Evolutionary conservation across 2,888 invertebrate species (phyloP), one percentile per base, ranked within the genome.

Genomic region (Chromoteleia sp.): DNA sequence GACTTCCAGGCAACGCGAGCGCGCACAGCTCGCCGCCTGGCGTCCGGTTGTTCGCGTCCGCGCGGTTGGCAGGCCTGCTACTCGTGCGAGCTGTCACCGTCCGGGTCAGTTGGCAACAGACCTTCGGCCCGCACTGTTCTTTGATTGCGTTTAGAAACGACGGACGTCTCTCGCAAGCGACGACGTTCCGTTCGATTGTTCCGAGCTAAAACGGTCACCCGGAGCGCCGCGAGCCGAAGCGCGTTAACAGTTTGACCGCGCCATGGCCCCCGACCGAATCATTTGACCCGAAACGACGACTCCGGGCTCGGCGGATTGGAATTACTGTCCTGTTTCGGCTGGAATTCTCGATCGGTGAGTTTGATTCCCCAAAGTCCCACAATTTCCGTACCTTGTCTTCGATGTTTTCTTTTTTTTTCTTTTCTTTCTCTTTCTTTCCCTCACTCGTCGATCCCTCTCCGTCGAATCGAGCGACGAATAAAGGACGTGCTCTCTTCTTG

Each of bases 81-180:
- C 84, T 87, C 82, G 87, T 86, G 89, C 88, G 88, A 89, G 84
- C 85, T 85, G 82, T 79, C 25, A 80, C 73, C 71, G 80, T 77
- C 86, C 85, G 84, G 88, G 88, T 90, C 91, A 91, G 91, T 91
- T 91, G 91, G 91, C 89, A 91, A 91, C 90, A 91, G 91, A 88
- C 89, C 87, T 84, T 87, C 88, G 88, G 84, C 81, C 82, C 82
- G 89, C 80, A 85, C 84, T 83, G 61, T 45, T 59, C 59, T 68
- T 14, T 43, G 61, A 36, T 21, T 36, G 25, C 21, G 21, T 14
- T 39, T 36, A 29, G 25, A 6, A 45, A 17, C 30, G 61, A 61
- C 43, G 17, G 29, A 10, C 36, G 33, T 48, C 10, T 5, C 36
- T 33, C 36, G 68, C 54, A 17, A 29, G 29, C 39, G 52, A 52